These are phyloP conservation scores for Porphyrio hochstetteri DNA, from an alignment of 2,113 vertebrate species.

Conservation along the genomic window DNA sequence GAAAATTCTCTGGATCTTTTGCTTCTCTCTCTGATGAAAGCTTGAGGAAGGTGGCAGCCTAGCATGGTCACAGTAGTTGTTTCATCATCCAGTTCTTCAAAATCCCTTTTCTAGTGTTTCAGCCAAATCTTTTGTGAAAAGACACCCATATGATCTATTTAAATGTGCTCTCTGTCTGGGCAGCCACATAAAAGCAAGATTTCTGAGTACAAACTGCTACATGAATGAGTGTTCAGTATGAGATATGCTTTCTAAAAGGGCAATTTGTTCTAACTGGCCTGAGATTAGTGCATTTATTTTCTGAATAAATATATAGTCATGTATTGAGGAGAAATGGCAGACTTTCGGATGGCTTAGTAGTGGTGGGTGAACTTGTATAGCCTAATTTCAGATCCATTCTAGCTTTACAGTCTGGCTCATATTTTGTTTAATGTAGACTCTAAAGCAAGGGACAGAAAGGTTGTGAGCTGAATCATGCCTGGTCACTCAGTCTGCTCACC, in stretches of 20 bases:
- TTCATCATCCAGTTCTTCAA: neutral
- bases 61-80: neutral
- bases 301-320: neutral
- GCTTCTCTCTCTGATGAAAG: neutral
- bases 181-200: neutral
- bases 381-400: neutral
- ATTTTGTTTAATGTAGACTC: neutral
- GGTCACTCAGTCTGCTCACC: neutral
- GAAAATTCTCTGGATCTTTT: neutral
- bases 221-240: neutral
- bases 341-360: constrained; percentile 10
- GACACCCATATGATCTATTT: neutral
- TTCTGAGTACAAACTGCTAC: neutral
- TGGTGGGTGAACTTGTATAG: neutral
- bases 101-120: neutral
- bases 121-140: neutral
- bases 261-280: constrained; percentile 17
- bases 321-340: neutral
- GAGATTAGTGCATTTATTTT: constrained; percentile 19
- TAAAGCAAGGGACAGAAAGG: neutral
- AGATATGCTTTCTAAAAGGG: constrained; percentile 8
- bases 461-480: neutral
- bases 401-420: neutral
- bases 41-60: neutral
- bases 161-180: neutral